phyloP scores from a whole-genome alignment of 2,888 invertebrate species.

The Eremobia ochroleuca region DNA sequence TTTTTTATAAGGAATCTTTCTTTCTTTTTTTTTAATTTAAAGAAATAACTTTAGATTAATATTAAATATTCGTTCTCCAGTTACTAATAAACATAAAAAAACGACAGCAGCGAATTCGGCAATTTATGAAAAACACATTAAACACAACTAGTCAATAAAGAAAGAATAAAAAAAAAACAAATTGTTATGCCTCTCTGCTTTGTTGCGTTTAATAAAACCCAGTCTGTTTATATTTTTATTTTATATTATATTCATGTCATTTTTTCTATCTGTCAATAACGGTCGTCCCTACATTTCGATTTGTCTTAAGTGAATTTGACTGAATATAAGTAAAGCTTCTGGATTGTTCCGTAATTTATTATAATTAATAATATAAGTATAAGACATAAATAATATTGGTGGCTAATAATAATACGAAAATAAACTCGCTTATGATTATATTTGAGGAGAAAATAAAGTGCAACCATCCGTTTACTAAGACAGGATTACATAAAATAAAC shows the following conservation, averaged over 20 bases:
- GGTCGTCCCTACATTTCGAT: neutral
- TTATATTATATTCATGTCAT: neutral
- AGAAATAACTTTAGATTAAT: neutral
- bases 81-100: neutral
- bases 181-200: neutral
- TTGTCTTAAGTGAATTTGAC: slow-evolving; percentile 31
- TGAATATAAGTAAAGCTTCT: slow-evolving; percentile 20
- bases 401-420: slow-evolving; percentile 2
- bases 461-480: slow-evolving; percentile 44
- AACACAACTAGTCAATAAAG: slow-evolving; percentile 9
- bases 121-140: neutral
- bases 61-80: neutral
- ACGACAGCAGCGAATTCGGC: too few relatives aligned
- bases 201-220: neutral
- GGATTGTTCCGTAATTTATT: neutral
- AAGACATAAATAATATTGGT: slow-evolving; percentile 11
- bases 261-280: neutral
- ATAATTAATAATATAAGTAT: slow-evolving; percentile 14
- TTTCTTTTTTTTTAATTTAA: neutral
- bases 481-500: slow-evolving; percentile 21
- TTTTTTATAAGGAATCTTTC: neutral
- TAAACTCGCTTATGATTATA: neutral
- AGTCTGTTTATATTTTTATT: neutral
- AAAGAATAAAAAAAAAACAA: neutral
- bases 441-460: slow-evolving; percentile 35